These are phyloP conservation scores for Metaphire vulgaris DNA, from an alignment of 1,140 invertebrate genomes.

Conservation along the genomic window DNA sequence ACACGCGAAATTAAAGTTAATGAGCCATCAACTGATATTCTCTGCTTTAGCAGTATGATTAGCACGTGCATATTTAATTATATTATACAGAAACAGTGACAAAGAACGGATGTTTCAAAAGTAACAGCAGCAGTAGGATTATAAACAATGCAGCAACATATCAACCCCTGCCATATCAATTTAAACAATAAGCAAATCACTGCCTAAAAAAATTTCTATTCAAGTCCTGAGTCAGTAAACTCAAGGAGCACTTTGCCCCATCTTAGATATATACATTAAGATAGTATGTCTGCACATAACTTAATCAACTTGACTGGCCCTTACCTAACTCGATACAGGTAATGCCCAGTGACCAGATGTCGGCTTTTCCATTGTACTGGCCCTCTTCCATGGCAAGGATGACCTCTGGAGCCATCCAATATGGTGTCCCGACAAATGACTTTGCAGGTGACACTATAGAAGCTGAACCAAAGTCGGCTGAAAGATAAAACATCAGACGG, in stretches of 20 bases:
- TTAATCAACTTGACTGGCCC: constrained; percentile 8
- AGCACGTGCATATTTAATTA: not conserved
- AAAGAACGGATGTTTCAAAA: too few relatives aligned
- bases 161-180: not conserved
- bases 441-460: constrained; percentile 96
- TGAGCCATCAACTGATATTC: not conserved
- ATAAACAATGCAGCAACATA: not conserved
- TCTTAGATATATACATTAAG: not conserved
- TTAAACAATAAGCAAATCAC: not conserved
- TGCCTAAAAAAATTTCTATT: constrained; percentile 1
- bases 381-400: constrained; percentile 99
- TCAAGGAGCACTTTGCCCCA: not conserved
- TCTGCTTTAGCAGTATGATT: not conserved
- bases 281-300: not conserved
- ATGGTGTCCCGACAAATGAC: constrained; percentile 99
- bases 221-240: not conserved
- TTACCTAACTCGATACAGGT: constrained; percentile 94
- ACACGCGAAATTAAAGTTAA: not conserved
- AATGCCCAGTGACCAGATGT: constrained; percentile 84
- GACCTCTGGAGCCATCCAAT: too few relatives aligned
- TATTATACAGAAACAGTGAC: not conserved
- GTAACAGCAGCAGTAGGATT: not conserved
- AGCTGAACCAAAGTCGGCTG: constrained; percentile 95
- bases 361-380: constrained; percentile 97
- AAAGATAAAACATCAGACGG: constrained; percentile 32